Evolutionary conservation across 2,797 vertebrate genomes (phyloP).

Genomic region (Prunella strophiata): DNA sequence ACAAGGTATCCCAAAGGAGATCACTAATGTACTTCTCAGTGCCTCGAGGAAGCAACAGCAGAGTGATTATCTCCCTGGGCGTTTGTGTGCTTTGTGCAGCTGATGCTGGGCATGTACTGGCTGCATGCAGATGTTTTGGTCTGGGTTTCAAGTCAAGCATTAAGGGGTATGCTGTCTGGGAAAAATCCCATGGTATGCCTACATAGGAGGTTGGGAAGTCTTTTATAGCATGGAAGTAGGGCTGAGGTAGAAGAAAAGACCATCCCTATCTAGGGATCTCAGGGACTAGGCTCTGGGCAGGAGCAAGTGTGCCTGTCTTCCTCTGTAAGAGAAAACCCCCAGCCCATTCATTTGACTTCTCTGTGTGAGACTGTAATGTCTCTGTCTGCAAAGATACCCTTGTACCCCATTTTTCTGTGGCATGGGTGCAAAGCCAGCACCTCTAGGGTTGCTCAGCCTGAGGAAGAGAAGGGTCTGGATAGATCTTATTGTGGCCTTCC

Average conservation of each 20-base stretch:
- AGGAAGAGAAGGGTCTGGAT: background rate
- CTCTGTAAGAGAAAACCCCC: background rate
- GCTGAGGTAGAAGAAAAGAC: background rate
- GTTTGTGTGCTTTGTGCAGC: background rate
- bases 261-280: background rate
- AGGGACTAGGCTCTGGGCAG: background rate
- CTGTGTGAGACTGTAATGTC: background rate
- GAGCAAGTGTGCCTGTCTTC: background rate
- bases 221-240: background rate
- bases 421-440: background rate
- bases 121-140: background rate
- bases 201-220: background rate
- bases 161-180: fast-evolving
- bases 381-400: background rate
- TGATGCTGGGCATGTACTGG: background rate
- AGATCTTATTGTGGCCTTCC: background rate
- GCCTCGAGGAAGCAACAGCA: background rate
- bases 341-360: background rate
- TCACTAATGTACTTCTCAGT: background rate
- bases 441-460: background rate
- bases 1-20: background rate
- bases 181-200: background rate
- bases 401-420: background rate
- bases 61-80: fast-evolving
- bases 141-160: background rate